These are phyloP conservation scores for Typhlichthys eigenmanni DNA, from an alignment of 2,797 vertebrate genomes.

Conservation along the genomic window DNA sequence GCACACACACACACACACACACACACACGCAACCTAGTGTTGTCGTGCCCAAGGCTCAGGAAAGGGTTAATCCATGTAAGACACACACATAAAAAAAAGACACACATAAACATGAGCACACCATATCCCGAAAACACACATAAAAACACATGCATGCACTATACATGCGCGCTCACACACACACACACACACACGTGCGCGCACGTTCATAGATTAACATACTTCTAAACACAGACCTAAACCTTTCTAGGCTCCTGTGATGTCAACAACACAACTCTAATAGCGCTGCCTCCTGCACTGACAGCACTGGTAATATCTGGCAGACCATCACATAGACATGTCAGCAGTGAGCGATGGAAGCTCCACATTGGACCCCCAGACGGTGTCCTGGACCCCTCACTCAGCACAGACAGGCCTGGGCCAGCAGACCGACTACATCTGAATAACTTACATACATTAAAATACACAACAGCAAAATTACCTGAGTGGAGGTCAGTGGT, in stretches of 20 bases:
- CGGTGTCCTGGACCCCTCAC: conserved; percentile 45
- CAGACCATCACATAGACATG: conserved; percentile 64
- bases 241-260: conserved; percentile 34
- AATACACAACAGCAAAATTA: conserved; percentile 56
- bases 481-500: conserved; percentile 55
- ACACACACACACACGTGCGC: conserved; percentile 26
- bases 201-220: not conserved
- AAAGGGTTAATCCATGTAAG: too few species aligned
- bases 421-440: conserved; percentile 46
- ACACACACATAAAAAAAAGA: too few species aligned
- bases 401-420: conserved; percentile 42
- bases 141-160: too few species aligned
- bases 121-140: too few species aligned
- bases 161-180: not conserved
- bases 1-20: conserved; percentile 15
- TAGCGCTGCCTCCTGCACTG: conserved; percentile 53
- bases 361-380: conserved; percentile 48
- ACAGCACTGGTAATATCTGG: conserved; percentile 63
- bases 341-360: conserved; percentile 67
- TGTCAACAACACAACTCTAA: conserved; percentile 49
- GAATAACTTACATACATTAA: conserved; percentile 70
- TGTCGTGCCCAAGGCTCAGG: too few species aligned
- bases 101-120: too few species aligned
- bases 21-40: too few species aligned
- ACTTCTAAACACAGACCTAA: not conserved